Base-by-base conservation (phyloP, 2,888 invertebrate genomes). In the Netelia fuscicornis region DNA sequence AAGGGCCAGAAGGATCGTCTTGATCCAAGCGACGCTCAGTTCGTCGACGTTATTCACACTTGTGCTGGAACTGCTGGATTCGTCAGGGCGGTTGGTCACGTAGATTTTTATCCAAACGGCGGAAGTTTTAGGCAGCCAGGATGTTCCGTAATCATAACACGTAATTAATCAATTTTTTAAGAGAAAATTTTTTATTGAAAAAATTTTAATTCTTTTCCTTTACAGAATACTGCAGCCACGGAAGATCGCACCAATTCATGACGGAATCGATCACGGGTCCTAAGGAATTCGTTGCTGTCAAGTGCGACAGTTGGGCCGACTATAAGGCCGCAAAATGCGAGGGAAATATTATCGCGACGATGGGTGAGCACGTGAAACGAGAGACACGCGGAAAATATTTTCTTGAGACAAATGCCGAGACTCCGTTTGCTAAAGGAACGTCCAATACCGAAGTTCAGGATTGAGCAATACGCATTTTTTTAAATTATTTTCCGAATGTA, bases 81-180 rank as follows among this genome's bases (percentile, higher is more conserved):
- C 86, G 89, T 90, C n/a, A 89, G 91, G 42, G 95, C 96, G 3
- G 94, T 96, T 20, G 97, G 97, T 0, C 95, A 97, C 90, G 96
- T 94, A 0, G 97, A 97, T 92, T 97, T 97, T 91, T 97, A 96
- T 93, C 97, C 97, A 0, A 97, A 97, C 91, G 95, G 95, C 13
- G 97, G 97, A 0, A 92, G 89, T 48, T 94, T 96, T 0, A 94
- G 94, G 0, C 97, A 97, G 90, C 97, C 97, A 0, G 97, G 97
- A 0, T 97, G 97, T 90, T 94, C 94, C 9, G 94, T 95, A 44
- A 9, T 92, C n/a, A 78, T 89, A 25, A 80, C 91, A 30, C 92
- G 92, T 92, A 88, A 87, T 74, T 86, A 77, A 71, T 54, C 8
- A 64, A n/a, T 52, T 60, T 62, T 20, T 48, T 25, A 25, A 44